Evolutionary conservation across 2,888 invertebrate genomes (phyloP).

Genomic region (Drepanosiphum platanoidis): DNA sequence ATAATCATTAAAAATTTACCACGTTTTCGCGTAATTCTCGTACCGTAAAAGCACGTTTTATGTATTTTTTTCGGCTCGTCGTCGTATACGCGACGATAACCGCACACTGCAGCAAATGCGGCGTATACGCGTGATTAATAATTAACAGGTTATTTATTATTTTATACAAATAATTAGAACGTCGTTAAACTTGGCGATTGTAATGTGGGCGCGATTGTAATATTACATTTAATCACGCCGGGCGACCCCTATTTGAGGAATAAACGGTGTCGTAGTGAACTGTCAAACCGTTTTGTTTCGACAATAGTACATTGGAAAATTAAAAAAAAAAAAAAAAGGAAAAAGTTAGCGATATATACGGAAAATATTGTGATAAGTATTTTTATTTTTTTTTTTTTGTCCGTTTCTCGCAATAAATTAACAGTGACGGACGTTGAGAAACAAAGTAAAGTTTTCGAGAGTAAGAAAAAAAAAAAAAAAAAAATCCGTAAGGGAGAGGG

Average conservation of each 20-base stretch:
- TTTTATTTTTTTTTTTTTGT: constrained; percentile 35
- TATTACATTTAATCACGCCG: not conserved
- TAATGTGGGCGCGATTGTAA: not conserved
- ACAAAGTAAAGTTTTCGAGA: constrained; percentile 58
- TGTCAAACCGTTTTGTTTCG: constrained; percentile 54
- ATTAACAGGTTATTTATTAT: too few species aligned
- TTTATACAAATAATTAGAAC: too few species aligned
- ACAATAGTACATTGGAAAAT: constrained; percentile 42
- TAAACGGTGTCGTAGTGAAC: constrained; percentile 23
- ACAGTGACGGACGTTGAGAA: constrained; percentile 58
- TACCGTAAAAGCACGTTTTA: too few species aligned
- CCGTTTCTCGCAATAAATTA: constrained; percentile 55
- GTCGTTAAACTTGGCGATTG: too few species aligned
- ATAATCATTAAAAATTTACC: too few species aligned
- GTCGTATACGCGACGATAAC: too few species aligned
- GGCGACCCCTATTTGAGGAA: not conserved
- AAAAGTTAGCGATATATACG: constrained; percentile 43
- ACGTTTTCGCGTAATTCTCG: too few species aligned
- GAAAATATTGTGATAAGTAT: constrained; percentile 53
- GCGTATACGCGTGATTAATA: too few species aligned
- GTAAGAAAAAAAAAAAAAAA: constrained; percentile 28
- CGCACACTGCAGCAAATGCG: too few species aligned
- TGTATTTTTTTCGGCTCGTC: too few species aligned
- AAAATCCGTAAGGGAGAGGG: constrained; percentile 25
- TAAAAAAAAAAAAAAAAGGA: constrained; percentile 58